These are phyloP conservation scores for Eptesicus fuscus DNA, from an alignment of 2,113 vertebrate species.

Conservation along the genomic window DNA sequence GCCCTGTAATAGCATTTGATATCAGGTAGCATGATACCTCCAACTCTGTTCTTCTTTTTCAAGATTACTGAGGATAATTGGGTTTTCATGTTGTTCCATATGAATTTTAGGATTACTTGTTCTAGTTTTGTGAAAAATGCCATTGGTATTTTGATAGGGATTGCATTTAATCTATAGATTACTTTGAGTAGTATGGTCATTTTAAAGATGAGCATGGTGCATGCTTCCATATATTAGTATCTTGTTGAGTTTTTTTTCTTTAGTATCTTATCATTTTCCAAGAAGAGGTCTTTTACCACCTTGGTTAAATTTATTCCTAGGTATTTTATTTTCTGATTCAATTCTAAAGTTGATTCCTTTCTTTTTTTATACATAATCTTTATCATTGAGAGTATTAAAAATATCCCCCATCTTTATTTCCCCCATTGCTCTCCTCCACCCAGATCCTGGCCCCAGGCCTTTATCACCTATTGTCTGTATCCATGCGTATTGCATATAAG, in stretches of 20 bases:
- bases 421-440: no score
- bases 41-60: background rate
- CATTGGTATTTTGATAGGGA: background rate
- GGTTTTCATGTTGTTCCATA: background rate
- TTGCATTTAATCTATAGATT: background rate
- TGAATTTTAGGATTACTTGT: background rate
- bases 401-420: no score
- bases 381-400: no score
- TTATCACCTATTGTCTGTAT: no score
- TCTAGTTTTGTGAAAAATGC: background rate
- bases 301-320: background rate
- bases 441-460: no score
- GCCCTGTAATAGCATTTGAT: background rate
- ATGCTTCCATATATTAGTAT: background rate
- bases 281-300: background rate
- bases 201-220: background rate
- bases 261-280: background rate
- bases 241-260: background rate
- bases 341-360: no score
- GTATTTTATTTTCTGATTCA: background rate
- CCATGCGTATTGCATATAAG: no score
- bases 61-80: background rate
- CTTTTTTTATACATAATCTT: no score
- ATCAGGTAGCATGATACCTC: background rate
- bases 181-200: background rate